Evolutionary conservation across 2,888 invertebrate species (phyloP), one percentile per base, ranked within the genome.

Genomic region (Mythimna albipuncta): DNA sequence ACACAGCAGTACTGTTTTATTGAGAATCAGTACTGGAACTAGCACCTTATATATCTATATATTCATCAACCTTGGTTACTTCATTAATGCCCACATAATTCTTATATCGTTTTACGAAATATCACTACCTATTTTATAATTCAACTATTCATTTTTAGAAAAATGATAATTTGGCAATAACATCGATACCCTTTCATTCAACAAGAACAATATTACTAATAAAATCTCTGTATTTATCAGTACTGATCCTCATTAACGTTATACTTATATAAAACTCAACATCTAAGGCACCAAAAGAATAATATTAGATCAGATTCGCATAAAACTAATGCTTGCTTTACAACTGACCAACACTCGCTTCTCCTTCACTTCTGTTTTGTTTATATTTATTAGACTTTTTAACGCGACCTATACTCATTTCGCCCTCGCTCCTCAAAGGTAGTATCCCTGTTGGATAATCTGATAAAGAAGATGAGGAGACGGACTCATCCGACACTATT

Each of bases 361-460:
- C 94, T 41, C 95, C 94, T 54, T 91, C 91, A 77, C 92, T 91
- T 88, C 89, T 93, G 61, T 76, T 72, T 47, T 72, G 80, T 78
- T 80, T 89, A 47, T 80, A 86, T 32, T 47, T 47, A 47, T 47
- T 47, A 47, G 81, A 77, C 68, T 85, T 89, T 69, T 84, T 90
- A 66, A 79, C 82, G 72, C 90, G 90, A 62, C 89, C 89, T 67
- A 90, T 81, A 88, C 93, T 95, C 64, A 93, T 76, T 88, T 95
- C 95, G 1, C 95, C 95, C 81, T 95, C 94, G 81, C 95, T 95
- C 69, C 87, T 91, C 63, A 94, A 81, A 21, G 94, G 95, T 70
- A 93, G 82, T 72, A 94, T 90, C n/a, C 90, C 87, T 38, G 92
- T 92, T 57, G 85, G 84, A 38, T 88, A 77, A 76, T 93, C 93